Percentiles rank a stretch among this genome's conserved stretches.
Conservation (phyloP, 2,888 invertebrate genomes). For the Mythimna vitellina region DNA sequence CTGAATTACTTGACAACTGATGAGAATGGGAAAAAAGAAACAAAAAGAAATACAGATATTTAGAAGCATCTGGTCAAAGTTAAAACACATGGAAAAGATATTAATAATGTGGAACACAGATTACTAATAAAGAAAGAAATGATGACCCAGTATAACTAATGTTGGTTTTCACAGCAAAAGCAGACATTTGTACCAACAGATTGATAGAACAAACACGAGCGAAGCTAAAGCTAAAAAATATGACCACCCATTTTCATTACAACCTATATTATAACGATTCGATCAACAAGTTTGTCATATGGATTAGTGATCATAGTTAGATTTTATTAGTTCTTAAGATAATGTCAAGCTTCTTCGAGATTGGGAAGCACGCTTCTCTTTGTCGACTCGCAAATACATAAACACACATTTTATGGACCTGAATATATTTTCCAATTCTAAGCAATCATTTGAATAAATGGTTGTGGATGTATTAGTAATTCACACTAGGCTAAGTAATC, state of each 20-base stretch:
- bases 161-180: not conserved
- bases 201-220: not conserved
- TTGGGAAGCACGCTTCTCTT: too few relatives aligned
- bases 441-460: too few relatives aligned
- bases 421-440: too few relatives aligned
- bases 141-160: not conserved
- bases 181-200: too few relatives aligned
- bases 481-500: too few relatives aligned
- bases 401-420: too few relatives aligned
- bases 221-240: not conserved
- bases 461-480: too few relatives aligned
- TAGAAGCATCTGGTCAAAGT: conserved; percentile 12
- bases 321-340: not conserved
- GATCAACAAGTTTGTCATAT: not conserved
- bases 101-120: not conserved
- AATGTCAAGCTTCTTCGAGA: not conserved
- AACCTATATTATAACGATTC: too few relatives aligned
- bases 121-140: not conserved
- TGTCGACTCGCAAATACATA: too few relatives aligned
- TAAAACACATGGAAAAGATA: not conserved
- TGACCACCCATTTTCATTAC: too few relatives aligned
- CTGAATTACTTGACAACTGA: conserved; percentile 54
- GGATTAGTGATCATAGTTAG: not conserved
- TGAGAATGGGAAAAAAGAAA: not conserved
- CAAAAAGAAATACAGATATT: not conserved